Percentiles rank a stretch among this genome's conserved stretches.
phyloP scores from a whole-genome alignment of 2,888 invertebrate genomes.

The Eupithecia abbreviata region DNA sequence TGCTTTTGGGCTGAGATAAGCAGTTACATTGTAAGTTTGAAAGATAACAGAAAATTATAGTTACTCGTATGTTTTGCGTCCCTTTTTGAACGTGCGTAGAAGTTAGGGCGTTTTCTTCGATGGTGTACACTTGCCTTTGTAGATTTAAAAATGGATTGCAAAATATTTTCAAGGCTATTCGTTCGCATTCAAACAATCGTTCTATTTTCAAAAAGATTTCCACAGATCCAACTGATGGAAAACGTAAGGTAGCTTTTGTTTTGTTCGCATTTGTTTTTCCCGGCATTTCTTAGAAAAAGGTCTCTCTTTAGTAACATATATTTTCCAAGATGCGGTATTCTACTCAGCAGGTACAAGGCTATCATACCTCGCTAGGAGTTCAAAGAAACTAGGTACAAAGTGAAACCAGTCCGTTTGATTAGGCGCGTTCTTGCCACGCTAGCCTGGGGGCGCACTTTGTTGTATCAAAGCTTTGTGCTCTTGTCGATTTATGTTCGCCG shows the following conservation, averaged over 20 bases:
- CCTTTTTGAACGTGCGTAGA: constrained; percentile 5
- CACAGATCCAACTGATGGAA: background rate
- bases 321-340: background rate
- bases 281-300: background rate
- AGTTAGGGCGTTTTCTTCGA: constrained; percentile 12
- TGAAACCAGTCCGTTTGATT: constrained; percentile 79
- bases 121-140: constrained; percentile 29
- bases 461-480: constrained; percentile 69
- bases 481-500: constrained; percentile 70
- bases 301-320: background rate
- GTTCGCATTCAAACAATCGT: background rate
- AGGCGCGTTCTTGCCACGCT: constrained; percentile 74
- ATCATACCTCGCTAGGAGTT: constrained; percentile 68
- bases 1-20: constrained; percentile 34
- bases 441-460: constrained; percentile 76
- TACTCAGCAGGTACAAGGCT: constrained; percentile 58
- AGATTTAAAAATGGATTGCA: background rate
- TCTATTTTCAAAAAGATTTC: background rate
- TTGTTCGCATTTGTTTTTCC: background rate
- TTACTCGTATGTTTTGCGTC: background rate
- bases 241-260: background rate
- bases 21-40: constrained; percentile 4
- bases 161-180: background rate
- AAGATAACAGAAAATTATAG: constrained; percentile 7
- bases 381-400: constrained; percentile 80